These are phyloP conservation scores for Creontiades dilutus DNA, from an alignment of 2,888 invertebrate genomes.

Conservation along the genomic window DNA sequence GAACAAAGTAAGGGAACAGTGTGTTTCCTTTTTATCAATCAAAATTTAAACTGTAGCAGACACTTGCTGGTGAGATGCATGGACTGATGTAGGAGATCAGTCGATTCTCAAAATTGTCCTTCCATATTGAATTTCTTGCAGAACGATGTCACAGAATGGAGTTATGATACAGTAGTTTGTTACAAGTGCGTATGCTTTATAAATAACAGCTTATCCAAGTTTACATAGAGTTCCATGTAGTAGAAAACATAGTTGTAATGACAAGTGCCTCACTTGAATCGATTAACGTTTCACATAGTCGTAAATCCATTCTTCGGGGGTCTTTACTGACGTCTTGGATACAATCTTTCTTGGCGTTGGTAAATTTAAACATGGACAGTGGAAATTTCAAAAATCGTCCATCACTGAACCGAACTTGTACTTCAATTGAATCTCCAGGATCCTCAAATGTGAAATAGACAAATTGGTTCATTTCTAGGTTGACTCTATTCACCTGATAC, in stretches of 20 bases:
- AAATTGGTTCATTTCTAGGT: not conserved
- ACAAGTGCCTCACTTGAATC: not conserved
- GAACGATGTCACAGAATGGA: too few species aligned
- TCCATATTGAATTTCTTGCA: too few species aligned
- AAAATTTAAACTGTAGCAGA: too few species aligned
- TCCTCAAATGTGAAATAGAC: not conserved
- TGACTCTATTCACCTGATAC: constrained; percentile 15
- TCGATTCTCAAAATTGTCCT: too few species aligned
- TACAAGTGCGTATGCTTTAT: too few species aligned
- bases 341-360: constrained; percentile 13
- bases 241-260: too few species aligned
- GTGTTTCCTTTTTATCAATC: too few species aligned
- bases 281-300: not conserved
- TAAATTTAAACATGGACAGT: not conserved
- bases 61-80: too few species aligned
- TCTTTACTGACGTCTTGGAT: not conserved
- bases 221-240: not conserved
- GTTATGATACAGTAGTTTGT: too few species aligned
- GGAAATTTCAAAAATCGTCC: not conserved
- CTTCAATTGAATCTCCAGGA: not conserved
- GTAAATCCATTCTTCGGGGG: not conserved
- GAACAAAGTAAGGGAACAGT: too few species aligned
- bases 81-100: too few species aligned
- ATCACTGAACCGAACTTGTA: not conserved
- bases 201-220: too few species aligned